phyloP scores from a whole-genome alignment of 2,113 vertebrate species.

The Apodemus speciosus region DNA sequence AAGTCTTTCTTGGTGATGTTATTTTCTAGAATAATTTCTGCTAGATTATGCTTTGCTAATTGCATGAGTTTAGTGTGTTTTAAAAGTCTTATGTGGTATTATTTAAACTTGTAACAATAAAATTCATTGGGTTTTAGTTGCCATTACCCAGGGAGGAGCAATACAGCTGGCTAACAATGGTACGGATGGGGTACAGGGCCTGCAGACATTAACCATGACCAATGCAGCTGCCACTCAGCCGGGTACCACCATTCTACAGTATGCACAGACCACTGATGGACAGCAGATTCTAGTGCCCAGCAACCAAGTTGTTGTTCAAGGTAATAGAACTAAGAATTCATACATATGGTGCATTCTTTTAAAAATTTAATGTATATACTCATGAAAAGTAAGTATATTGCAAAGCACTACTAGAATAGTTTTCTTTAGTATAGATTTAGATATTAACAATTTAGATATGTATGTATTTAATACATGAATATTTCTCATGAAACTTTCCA shows the following conservation, averaged over 20 bases:
- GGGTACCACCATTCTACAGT: constrained; percentile 97
- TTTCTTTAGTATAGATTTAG: constrained; percentile 41
- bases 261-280: constrained; percentile 98
- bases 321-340: constrained; percentile 84
- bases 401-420: constrained; percentile 48
- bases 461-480: background rate
- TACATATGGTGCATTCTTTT: constrained; percentile 29
- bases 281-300: constrained; percentile 99
- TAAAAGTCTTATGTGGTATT: constrained; percentile 56
- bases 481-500: constrained; percentile 60
- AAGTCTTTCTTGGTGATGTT: constrained; percentile 22
- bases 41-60: constrained; percentile 38
- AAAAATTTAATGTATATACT: constrained; percentile 16
- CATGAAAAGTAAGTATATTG: constrained; percentile 75
- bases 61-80: constrained; percentile 65
- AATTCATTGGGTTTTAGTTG: constrained; percentile 88
- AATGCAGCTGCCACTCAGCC: constrained; percentile 92
- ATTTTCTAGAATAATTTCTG: constrained; percentile 47
- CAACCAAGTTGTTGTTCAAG: constrained; percentile 99
- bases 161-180: constrained; percentile 98
- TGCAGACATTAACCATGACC: constrained; percentile 97
- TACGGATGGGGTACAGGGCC: constrained; percentile 96
- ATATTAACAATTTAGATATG: background rate
- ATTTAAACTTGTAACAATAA: constrained; percentile 75
- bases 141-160: constrained; percentile 98